Percentiles rank a stretch among this genome's conserved stretches.
These are phyloP conservation scores for Meiosimyza platycephala DNA, from an alignment of 2,888 invertebrate genomes.

Conservation along the genomic window DNA sequence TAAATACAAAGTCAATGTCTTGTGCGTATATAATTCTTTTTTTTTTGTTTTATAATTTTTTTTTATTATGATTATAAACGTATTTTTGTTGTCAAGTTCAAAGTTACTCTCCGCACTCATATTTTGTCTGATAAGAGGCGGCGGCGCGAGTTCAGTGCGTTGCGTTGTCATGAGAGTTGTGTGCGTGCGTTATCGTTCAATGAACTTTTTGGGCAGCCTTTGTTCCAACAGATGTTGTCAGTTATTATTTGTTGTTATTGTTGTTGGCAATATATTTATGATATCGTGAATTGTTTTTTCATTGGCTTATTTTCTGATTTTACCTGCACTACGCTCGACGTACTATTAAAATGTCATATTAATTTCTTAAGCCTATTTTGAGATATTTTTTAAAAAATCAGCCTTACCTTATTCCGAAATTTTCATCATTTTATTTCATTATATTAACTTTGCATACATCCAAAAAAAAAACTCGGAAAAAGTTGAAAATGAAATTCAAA, in stretches of 20 bases:
- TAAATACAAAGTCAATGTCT: constrained; percentile 11
- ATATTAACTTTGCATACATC: too few relatives aligned
- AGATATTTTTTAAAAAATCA: too few relatives aligned
- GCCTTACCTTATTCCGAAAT: too few relatives aligned
- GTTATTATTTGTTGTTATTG: constrained; percentile 18
- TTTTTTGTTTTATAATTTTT: neutral
- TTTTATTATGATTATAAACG: too few relatives aligned
- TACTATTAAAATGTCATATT: too few relatives aligned
- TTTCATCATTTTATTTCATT: too few relatives aligned
- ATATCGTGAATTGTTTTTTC: neutral
- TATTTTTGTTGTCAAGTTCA: constrained; percentile 39
- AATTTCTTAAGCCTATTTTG: too few relatives aligned
- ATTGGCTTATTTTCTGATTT: too few relatives aligned
- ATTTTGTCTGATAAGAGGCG: constrained; percentile 24
- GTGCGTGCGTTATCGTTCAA: constrained; percentile 26
- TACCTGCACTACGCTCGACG: too few relatives aligned
- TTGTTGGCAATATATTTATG: neutral
- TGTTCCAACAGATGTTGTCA: constrained; percentile 14
- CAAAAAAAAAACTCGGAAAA: too few relatives aligned
- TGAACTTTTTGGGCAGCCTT: constrained; percentile 23
- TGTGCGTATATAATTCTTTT: constrained; percentile 4
- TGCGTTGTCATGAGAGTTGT: constrained; percentile 1
- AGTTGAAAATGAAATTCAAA: too few relatives aligned
- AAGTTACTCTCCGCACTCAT: constrained; percentile 26
- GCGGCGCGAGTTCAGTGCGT: neutral